phyloP scores from a whole-genome alignment of 2,888 invertebrate genomes.

The Meghimatium bilineatum region DNA sequence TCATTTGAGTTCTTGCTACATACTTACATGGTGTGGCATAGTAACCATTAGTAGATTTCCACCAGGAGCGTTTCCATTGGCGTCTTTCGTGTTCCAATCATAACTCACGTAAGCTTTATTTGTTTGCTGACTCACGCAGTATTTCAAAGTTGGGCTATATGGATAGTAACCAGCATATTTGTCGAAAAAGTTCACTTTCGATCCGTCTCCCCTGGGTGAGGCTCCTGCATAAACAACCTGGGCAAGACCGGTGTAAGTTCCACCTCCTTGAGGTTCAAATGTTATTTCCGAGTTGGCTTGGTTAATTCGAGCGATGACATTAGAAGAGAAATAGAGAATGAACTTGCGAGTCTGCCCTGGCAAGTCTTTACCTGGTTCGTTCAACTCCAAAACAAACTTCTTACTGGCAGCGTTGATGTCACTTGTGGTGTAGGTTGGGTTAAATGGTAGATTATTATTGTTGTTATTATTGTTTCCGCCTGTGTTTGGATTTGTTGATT shows the following conservation, averaged over 20 bases:
- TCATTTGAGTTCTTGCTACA: too few relatives aligned
- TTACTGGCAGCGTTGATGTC: conserved; percentile 47
- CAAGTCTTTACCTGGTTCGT: conserved; percentile 62
- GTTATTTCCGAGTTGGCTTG: conserved; percentile 51
- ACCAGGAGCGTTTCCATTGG: conserved; percentile 49
- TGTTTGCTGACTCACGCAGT: conserved; percentile 58
- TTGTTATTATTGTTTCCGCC: conserved; percentile 5
- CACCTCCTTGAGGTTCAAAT: conserved; percentile 59
- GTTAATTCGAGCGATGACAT: conserved; percentile 57
- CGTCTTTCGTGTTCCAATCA: conserved; percentile 62
- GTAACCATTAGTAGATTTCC: conserved; percentile 61
- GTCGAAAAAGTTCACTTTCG: conserved; percentile 57
- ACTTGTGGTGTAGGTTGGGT: conserved; percentile 17
- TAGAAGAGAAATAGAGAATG: conserved; percentile 60
- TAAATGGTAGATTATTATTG: conserved; percentile 29
- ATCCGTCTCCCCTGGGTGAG: conserved; percentile 59
- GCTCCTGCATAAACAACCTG: conserved; percentile 65
- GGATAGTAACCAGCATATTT: conserved; percentile 60
- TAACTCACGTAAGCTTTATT: conserved; percentile 59
- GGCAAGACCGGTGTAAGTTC: conserved; percentile 59
- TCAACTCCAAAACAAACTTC: conserved; percentile 64
- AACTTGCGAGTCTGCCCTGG: conserved; percentile 64
- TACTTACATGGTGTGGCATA: conserved; percentile 67
- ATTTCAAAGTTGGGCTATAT: conserved; percentile 60
- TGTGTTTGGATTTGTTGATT: not conserved